Base-by-base conservation (phyloP, 2,797 vertebrate species). In the Selene dorsalis region DNA sequence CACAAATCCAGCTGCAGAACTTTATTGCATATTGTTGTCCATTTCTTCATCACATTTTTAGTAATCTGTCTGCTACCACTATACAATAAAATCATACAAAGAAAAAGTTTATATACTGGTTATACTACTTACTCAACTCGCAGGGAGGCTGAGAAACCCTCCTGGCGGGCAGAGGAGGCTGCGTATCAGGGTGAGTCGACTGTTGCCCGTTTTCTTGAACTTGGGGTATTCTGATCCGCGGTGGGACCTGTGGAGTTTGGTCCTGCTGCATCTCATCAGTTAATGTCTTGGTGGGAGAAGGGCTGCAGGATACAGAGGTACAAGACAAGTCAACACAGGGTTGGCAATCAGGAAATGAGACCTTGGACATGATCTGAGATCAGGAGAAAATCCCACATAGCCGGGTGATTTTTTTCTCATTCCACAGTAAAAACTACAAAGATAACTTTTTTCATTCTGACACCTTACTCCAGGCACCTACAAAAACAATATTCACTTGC, bases 221-320 rank as follows among this genome's bases (percentile, higher is more conserved):
- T 45, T 75, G 73, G 2, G 77, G 24, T 24, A 56, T 80, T 80
- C 63, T 87, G 73, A 63, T 83, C 50, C 90, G 85, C n/a, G 87
- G 88, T 13, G 88, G 91, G 22, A 93, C 69, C 53, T 84, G 82
- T 17, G 90, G 94, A 48, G 64, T 71, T 69, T 68, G 79, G 13
- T 89, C 90, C 8, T 47, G 82, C 20, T 88, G 85, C 6, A 38
- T 26, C 35, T 93, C 91, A 80, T 93, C 82, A 0, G 50, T 12
- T 5, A 59, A 57, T 18, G 73, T 73, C 32, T 77, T 76, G 64
- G 69, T 83, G 35, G 28, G 32, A 71, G 84, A 48, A 10, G 77
- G 60, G 67, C 87, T 92, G 77, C 28, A 22, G 56, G 78, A 70
- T 22, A 77, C 65, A 88, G 53, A 45, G 20, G 48, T 3, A 82